Percentiles rank a stretch among this genome's conserved stretches.
Conservation (phyloP, 2,888 invertebrate species). For the Pasiphila rectangulata region DNA sequence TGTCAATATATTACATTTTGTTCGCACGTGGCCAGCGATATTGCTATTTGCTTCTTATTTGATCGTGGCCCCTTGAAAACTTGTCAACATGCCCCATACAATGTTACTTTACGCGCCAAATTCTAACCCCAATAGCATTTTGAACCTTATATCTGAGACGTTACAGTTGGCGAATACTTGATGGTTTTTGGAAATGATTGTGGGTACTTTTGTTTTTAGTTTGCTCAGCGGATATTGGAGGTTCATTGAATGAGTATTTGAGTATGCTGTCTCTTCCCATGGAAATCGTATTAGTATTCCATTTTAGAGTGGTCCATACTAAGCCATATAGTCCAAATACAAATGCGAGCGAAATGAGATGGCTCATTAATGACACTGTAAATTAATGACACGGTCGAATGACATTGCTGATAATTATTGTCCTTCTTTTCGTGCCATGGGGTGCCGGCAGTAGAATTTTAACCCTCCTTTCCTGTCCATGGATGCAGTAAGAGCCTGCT, state of each 20-base stretch:
- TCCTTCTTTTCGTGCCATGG: too few relatives aligned
- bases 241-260: conserved; percentile 34
- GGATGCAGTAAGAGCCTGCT: too few relatives aligned
- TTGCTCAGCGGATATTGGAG: conserved; percentile 39
- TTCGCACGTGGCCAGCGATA: conserved; percentile 67
- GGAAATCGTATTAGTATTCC: conserved; percentile 32
- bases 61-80: conserved; percentile 64
- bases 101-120: conserved; percentile 4
- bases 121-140: neutral
- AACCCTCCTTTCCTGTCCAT: too few relatives aligned
- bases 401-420: too few relatives aligned
- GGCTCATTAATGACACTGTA: too few relatives aligned
- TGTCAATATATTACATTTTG: conserved; percentile 49
- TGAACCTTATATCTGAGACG: neutral
- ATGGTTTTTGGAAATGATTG: conserved; percentile 3
- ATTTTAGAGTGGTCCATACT: conserved; percentile 23
- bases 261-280: conserved; percentile 36
- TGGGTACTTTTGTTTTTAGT: conserved; percentile 29
- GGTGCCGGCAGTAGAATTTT: too few relatives aligned
- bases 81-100: conserved; percentile 69
- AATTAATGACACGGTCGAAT: too few relatives aligned
- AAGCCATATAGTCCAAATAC: too few relatives aligned
- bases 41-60: conserved; percentile 73
- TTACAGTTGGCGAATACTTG: conserved; percentile 6
- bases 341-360: too few relatives aligned